phyloP scores from a whole-genome alignment of 1,140 invertebrate species.

The Trachelipus rathkii region DNA sequence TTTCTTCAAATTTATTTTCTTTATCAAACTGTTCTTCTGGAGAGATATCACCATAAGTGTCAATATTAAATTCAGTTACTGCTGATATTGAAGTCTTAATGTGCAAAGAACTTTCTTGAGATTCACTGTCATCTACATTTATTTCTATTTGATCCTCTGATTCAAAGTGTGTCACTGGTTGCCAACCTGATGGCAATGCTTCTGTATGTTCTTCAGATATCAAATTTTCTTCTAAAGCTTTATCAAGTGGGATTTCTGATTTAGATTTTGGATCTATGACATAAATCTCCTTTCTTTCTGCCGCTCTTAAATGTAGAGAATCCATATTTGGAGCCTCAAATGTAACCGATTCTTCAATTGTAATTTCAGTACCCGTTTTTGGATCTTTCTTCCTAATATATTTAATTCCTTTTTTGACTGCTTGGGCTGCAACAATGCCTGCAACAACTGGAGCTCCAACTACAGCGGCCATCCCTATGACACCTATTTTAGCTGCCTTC shows the following conservation, averaged over 20 bases:
- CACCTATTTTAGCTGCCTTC: slow-evolving; percentile 61
- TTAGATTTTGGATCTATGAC: slow-evolving; percentile 71
- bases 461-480: slow-evolving; percentile 65
- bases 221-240: slow-evolving; percentile 57
- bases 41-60: neutral
- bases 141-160: neutral
- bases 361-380: slow-evolving; percentile 62
- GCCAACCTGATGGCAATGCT: neutral
- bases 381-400: slow-evolving; percentile 50
- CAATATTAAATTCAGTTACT: neutral
- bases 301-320: slow-evolving; percentile 22
- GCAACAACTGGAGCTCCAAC: slow-evolving; percentile 53
- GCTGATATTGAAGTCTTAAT: neutral
- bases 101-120: neutral
- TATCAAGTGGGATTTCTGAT: slow-evolving; percentile 66
- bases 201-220: slow-evolving; percentile 49
- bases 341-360: slow-evolving; percentile 48
- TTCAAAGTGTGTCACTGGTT: neutral
- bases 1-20: neutral
- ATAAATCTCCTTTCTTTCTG: slow-evolving; percentile 36
- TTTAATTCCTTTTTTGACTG: slow-evolving; percentile 56
- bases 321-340: neutral
- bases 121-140: neutral
- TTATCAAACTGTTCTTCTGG: neutral
- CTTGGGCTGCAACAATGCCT: slow-evolving; percentile 38